phyloP scores from a whole-genome alignment of 2,888 invertebrate genomes.

The Neoaliturus tenellus region DNA sequence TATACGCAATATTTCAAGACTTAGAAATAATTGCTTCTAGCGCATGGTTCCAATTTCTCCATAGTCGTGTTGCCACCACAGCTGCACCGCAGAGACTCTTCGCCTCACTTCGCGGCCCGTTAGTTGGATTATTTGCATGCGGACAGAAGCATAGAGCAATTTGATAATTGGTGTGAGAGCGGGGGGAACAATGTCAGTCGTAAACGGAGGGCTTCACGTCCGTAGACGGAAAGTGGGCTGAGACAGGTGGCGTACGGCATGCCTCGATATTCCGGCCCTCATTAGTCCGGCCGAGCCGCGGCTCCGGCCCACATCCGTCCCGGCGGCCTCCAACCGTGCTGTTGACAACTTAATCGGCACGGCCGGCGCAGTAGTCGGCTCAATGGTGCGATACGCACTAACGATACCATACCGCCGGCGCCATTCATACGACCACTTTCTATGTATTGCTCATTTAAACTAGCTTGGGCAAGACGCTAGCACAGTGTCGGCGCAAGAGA shows the following conservation, averaged over 20 bases:
- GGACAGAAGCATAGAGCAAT: not conserved
- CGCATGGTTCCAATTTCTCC: too few relatives aligned
- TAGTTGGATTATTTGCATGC: not conserved
- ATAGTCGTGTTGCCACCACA: too few relatives aligned
- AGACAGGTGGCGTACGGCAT: constrained; percentile 1
- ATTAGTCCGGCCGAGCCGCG: not conserved
- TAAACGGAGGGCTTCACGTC: not conserved
- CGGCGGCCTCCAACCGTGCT: too few relatives aligned
- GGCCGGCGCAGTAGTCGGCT: not conserved
- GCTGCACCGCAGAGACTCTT: too few relatives aligned
- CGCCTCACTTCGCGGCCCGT: constrained; percentile 5
- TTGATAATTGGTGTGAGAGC: constrained; percentile 33
- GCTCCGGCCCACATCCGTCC: not conserved
- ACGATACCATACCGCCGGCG: too few relatives aligned
- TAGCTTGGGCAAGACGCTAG: too few relatives aligned
- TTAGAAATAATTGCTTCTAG: too few relatives aligned
- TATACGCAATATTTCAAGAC: too few relatives aligned
- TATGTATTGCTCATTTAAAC: too few relatives aligned
- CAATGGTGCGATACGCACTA: too few relatives aligned
- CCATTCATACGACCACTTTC: too few relatives aligned
- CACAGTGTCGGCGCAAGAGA: too few relatives aligned
- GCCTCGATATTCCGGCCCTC: not conserved
- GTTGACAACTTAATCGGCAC: not conserved
- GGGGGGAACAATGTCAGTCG: not conserved
- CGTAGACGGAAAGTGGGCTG: constrained; percentile 2